Evolutionary conservation across 2,888 invertebrate genomes (phyloP).

Genomic region (Nephrotoma appendiculata): DNA sequence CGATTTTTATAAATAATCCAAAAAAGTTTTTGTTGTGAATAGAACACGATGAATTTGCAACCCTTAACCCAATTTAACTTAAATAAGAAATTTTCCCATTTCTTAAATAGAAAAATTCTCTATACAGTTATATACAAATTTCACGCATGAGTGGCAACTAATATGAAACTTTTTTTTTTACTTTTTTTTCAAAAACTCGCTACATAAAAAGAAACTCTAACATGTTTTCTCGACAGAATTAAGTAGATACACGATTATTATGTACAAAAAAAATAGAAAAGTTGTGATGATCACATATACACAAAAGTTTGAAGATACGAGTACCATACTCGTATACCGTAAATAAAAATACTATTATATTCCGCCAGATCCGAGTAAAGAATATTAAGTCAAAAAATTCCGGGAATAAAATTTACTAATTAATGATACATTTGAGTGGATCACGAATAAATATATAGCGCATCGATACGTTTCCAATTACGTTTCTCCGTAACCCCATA

Average conservation of each 20-base stretch:
- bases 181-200: no score
- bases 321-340: no score
- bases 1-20: neutral
- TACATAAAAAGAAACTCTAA: no score
- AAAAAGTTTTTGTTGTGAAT: neutral
- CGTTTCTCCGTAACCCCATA: no score
- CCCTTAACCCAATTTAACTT: neutral
- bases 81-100: neutral
- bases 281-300: no score
- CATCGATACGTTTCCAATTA: neutral
- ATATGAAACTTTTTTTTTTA: neutral
- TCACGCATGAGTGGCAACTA: neutral
- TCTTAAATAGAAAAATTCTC: neutral
- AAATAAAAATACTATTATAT: no score
- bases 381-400: neutral
- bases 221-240: no score
- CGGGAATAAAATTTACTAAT: neutral
- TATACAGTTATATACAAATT: neutral
- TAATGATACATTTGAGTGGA: neutral
- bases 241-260: no score
- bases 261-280: no score
- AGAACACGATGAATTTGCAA: neutral
- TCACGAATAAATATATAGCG: neutral
- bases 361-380: no score
- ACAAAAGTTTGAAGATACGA: no score